phyloP scores from a whole-genome alignment of 2,888 invertebrate genomes.

The Brachyptera risi region DNA sequence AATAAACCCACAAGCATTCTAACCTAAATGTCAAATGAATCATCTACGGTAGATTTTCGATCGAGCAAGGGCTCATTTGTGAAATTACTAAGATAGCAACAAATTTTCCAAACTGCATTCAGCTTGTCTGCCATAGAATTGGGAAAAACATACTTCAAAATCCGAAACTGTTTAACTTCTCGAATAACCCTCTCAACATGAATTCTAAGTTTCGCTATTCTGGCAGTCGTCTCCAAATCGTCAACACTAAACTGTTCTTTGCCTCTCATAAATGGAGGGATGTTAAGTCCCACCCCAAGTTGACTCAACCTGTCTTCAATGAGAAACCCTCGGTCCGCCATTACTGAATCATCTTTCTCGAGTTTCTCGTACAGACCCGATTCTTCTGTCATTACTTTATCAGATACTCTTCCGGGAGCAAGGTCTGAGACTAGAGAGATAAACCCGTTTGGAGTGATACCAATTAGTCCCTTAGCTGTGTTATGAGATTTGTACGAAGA shows the following conservation, averaged over 20 bases:
- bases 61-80: background rate
- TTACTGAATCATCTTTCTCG: constrained; percentile 31
- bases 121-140: constrained; percentile 14
- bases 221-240: constrained; percentile 22
- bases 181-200: constrained; percentile 32
- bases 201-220: constrained; percentile 32
- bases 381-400: constrained; percentile 30
- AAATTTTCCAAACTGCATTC: constrained; percentile 21
- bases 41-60: no score
- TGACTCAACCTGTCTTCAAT: constrained; percentile 30
- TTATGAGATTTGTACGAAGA: no score
- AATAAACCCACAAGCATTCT: no score
- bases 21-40: no score
- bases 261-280: constrained; percentile 29
- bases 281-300: constrained; percentile 23
- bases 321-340: constrained; percentile 35
- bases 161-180: constrained; percentile 31
- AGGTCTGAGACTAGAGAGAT: constrained; percentile 32
- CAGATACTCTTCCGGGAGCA: constrained; percentile 32
- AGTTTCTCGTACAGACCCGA: constrained; percentile 29
- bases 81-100: constrained; percentile 12
- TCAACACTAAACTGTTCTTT: background rate
- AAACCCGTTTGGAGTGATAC: constrained; percentile 33
- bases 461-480: constrained; percentile 35
- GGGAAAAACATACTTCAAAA: constrained; percentile 15